These are phyloP conservation scores for Pomatorhinus ruficollis DNA, from an alignment of 2,113 vertebrate species.

Conservation along the genomic window DNA sequence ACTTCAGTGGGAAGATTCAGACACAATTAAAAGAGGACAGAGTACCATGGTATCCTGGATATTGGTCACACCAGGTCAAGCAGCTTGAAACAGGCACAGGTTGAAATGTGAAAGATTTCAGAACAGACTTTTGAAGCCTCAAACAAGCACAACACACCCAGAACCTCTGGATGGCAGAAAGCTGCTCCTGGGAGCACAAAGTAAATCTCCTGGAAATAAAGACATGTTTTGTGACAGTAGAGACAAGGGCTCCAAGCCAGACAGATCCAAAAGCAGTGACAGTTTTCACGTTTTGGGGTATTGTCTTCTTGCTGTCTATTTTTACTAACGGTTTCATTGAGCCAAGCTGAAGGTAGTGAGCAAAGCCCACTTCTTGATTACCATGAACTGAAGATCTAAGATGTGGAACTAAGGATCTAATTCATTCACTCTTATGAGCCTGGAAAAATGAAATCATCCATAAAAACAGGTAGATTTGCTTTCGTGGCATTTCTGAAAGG, in stretches of 20 bases:
- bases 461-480: not conserved
- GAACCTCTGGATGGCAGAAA: not conserved
- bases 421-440: not conserved
- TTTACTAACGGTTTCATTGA: not conserved
- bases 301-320: not conserved
- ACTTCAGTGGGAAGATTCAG: not conserved
- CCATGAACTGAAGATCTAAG: not conserved
- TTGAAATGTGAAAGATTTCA: not conserved
- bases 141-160: not conserved
- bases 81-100: not conserved
- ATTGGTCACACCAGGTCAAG: not conserved
- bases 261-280: fast-evolving
- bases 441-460: not conserved
- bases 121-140: not conserved
- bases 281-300: not conserved
- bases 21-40: not conserved
- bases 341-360: not conserved
- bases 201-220: not conserved
- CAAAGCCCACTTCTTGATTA: not conserved
- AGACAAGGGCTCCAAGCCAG: not conserved
- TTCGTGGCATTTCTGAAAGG: not conserved
- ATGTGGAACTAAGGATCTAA: not conserved
- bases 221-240: not conserved
- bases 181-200: not conserved
- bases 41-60: not conserved